Percentiles rank a stretch among this genome's conserved stretches.
Evolutionary conservation across 1,140 invertebrate genomes (phyloP).

Genomic region (Paracyclopina nana): DNA sequence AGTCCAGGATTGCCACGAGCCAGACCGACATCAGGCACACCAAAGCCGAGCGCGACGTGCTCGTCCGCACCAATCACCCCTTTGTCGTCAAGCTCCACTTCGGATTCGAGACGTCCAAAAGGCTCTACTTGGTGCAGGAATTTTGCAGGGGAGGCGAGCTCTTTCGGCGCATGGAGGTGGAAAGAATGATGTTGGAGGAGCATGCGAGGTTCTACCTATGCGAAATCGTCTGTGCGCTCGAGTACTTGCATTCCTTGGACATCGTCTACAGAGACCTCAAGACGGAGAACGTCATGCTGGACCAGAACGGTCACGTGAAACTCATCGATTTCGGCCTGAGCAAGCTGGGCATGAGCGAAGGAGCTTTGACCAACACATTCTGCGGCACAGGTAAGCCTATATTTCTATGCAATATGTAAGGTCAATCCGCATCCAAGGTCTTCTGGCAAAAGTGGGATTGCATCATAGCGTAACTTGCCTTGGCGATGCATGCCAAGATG

Average conservation of each 20-base stretch:
- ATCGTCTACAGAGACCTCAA: constrained; percentile 77
- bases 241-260: constrained; percentile 75
- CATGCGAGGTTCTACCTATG: constrained; percentile 26
- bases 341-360: constrained; percentile 54
- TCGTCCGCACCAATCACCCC: constrained; percentile 26
- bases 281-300: constrained; percentile 71
- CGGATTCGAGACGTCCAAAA: neutral
- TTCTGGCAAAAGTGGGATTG: constrained; percentile 11
- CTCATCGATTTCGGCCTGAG: constrained; percentile 81
- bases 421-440: neutral
- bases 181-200: constrained; percentile 25
- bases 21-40: constrained; percentile 98
- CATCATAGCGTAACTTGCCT: neutral
- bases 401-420: constrained; percentile 48
- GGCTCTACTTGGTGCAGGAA: constrained; percentile 2
- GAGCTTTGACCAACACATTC: constrained; percentile 53
- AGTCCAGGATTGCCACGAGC: constrained; percentile 91
- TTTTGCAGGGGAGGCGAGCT: constrained; percentile 6
- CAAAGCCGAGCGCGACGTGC: constrained; percentile 94
- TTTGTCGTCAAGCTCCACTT: constrained; percentile 1
- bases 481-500: too few species aligned
- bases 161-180: constrained; percentile 18
- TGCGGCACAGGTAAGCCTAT: constrained; percentile 76
- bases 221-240: constrained; percentile 33
- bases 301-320: constrained; percentile 50